These are phyloP conservation scores for Uria aalge DNA, from an alignment of 2,113 vertebrate species.

Conservation along the genomic window DNA sequence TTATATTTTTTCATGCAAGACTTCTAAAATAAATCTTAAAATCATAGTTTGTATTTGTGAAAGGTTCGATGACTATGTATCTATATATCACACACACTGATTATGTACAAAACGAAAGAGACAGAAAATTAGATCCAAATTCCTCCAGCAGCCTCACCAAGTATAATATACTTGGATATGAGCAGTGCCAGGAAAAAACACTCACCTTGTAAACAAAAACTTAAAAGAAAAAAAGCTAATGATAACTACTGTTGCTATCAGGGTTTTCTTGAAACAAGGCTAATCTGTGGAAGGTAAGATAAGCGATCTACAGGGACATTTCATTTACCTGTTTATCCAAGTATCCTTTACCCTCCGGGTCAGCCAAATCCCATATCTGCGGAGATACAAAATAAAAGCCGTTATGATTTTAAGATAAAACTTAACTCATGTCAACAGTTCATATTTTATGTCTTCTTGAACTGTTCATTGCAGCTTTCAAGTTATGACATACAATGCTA, in stretches of 20 bases:
- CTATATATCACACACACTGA: neutral
- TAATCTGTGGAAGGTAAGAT: neutral
- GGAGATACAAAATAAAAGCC: neutral
- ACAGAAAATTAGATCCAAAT: neutral
- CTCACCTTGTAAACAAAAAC: neutral
- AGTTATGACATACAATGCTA: neutral
- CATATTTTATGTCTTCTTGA: neutral
- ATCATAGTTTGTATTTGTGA: neutral
- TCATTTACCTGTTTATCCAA: conserved; percentile 92
- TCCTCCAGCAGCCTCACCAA: neutral
- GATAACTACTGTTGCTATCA: neutral
- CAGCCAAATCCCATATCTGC: conserved; percentile 98
- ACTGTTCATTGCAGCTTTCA: neutral
- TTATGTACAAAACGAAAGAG: neutral
- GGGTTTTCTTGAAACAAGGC: neutral
- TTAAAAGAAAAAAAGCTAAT: neutral
- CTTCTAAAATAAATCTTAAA: neutral
- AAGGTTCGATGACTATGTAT: neutral
- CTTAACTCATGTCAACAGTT: neutral
- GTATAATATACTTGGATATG: neutral
- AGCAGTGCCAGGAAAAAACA: neutral
- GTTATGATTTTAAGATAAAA: neutral
- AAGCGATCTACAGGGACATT: neutral
- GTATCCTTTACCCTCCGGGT: conserved; percentile 96
- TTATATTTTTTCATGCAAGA: neutral